Conservation (phyloP, 2,113 vertebrate genomes). For the Benitochromis conjunctus region DNA sequence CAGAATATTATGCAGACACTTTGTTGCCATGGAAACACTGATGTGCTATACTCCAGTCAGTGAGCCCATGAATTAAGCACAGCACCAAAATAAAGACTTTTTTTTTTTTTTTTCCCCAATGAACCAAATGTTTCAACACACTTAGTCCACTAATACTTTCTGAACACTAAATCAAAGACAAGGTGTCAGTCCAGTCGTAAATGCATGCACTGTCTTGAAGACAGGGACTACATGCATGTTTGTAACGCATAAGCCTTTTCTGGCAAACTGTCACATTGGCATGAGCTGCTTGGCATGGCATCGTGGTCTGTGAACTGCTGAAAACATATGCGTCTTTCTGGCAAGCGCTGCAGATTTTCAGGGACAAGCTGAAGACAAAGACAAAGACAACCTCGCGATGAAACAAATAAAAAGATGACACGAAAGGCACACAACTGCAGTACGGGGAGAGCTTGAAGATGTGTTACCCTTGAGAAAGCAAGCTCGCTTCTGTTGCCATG, state of each 20-base stretch:
- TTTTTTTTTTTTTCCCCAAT: neutral
- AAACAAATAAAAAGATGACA: conserved; percentile 15
- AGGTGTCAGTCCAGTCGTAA: neutral
- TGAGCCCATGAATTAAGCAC: conserved; percentile 56
- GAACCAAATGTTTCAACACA: conserved; percentile 1
- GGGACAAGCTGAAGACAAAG: neutral
- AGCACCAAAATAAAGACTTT: conserved; percentile 40
- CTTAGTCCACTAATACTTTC: neutral
- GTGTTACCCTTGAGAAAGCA: conserved; percentile 74
- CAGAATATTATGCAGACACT: conserved; percentile 55
- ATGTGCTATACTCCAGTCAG: conserved; percentile 51
- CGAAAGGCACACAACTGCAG: conserved; percentile 41
- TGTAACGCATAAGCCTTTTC: neutral
- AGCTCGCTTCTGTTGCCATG: conserved; percentile 74
- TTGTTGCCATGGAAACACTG: conserved; percentile 71
- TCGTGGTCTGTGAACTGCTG: conserved; percentile 9
- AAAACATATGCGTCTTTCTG: conserved; percentile 17
- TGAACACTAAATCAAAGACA: neutral
- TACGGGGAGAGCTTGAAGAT: conserved; percentile 52
- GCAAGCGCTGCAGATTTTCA: neutral
- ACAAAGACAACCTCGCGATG: conserved; percentile 18
- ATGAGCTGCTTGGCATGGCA: conserved; percentile 44
- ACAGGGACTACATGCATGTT: neutral
- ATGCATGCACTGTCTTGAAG: neutral
- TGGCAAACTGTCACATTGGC: conserved; percentile 37